Evolutionary conservation across 2,888 invertebrate genomes (phyloP).

Genomic region (Julus scanicus): DNA sequence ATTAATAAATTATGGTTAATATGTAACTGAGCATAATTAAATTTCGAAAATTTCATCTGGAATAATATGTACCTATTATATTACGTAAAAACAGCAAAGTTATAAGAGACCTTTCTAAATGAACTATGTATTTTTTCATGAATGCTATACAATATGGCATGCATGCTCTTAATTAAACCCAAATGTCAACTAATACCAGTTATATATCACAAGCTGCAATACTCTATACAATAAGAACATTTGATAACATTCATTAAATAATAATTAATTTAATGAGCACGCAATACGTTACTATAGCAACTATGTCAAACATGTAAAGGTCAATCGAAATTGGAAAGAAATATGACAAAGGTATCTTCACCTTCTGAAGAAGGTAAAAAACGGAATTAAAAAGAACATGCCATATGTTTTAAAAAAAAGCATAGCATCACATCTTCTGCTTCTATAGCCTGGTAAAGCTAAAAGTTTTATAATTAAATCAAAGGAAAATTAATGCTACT

Average conservation of each 20-base stretch:
- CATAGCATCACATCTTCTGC: too few species aligned
- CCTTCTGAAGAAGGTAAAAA: too few species aligned
- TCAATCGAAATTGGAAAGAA: neutral
- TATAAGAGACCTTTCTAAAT: neutral
- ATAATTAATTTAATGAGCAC: slow-evolving; percentile 10
- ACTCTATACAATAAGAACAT: neutral
- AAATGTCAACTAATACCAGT: neutral
- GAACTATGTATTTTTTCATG: neutral
- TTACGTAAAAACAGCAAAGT: neutral
- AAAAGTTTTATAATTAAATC: too few species aligned
- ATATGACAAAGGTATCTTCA: too few species aligned
- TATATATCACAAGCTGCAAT: neutral
- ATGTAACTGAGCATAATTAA: too few species aligned
- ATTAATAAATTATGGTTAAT: too few species aligned
- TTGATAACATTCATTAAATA: slow-evolving; percentile 1
- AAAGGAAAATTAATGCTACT: too few species aligned
- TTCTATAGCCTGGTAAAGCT: too few species aligned
- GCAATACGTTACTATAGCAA: neutral
- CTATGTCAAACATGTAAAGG: neutral
- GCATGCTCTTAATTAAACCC: neutral
- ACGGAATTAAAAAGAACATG: too few species aligned
- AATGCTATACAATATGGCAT: neutral
- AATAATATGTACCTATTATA: too few species aligned
- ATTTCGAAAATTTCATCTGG: too few species aligned
- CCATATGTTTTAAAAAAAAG: too few species aligned